These are phyloP conservation scores for Conus ventricosus DNA, from an alignment of 1,140 invertebrate species.

Conservation along the genomic window DNA sequence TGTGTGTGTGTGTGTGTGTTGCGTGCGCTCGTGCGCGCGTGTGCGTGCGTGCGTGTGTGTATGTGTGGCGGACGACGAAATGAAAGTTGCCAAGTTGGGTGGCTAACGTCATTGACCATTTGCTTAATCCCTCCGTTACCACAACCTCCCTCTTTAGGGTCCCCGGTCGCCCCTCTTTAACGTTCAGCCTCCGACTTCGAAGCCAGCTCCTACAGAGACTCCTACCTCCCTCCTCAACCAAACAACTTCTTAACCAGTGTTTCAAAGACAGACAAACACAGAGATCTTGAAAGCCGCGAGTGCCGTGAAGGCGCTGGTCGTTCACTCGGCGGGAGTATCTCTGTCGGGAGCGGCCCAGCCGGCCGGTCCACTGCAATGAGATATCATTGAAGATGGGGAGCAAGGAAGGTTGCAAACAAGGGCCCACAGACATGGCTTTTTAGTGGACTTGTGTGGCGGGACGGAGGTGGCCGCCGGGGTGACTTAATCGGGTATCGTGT, in stretches of 20 bases:
- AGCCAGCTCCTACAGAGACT: neutral
- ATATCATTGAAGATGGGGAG: no score
- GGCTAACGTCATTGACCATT: constrained; percentile 13
- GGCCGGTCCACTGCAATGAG: no score
- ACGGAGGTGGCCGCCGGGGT: neutral
- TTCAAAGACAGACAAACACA: constrained; percentile 10
- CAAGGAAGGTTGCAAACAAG: no score
- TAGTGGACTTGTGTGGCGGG: no score
- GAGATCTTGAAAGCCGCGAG: neutral
- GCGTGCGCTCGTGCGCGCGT: no score
- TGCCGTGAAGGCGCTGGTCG: no score
- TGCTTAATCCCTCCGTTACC: neutral
- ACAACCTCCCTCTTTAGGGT: constrained; percentile 5
- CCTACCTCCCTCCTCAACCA: neutral
- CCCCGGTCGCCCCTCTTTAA: neutral
- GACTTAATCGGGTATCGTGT: constrained; percentile 1
- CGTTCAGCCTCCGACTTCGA: neutral
- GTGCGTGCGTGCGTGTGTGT: no score
- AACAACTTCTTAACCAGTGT: constrained; percentile 15
- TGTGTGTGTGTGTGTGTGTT: no score
- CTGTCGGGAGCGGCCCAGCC: no score
- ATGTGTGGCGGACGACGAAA: no score
- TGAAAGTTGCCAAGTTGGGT: constrained; percentile 1
- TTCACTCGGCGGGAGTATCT: no score
- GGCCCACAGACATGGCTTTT: no score